Evolutionary conservation across 2,113 vertebrate genomes (phyloP).

Genomic region (Paraplagusia blochii): DNA sequence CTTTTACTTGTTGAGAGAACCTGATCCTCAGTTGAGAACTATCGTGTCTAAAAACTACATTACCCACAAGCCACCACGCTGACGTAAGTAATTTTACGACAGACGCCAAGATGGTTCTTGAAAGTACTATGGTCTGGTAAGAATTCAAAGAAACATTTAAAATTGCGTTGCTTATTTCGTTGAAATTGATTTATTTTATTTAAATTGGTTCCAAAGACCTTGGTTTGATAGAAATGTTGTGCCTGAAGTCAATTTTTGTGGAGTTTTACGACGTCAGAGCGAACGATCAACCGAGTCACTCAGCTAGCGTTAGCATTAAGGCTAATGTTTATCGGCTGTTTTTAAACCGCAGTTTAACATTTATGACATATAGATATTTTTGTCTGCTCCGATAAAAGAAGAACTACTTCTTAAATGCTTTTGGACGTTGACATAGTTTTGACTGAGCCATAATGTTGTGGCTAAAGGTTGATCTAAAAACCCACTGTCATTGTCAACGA

Average conservation of each 20-base stretch:
- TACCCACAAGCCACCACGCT: conserved; percentile 50
- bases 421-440: rapidly evolving
- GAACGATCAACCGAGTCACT: conserved; percentile 56
- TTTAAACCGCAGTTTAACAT: background rate
- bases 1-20: too few species aligned
- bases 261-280: background rate
- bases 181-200: background rate
- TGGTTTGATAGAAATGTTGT: background rate
- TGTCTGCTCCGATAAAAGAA: rapidly evolving
- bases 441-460: background rate
- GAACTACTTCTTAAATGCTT: background rate
- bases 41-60: conserved; percentile 45
- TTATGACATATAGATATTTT: background rate
- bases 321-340: conserved; percentile 8
- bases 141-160: conserved; percentile 37
- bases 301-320: conserved; percentile 30
- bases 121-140: conserved; percentile 94
- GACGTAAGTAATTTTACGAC: conserved; percentile 28
- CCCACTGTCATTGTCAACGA: conserved; percentile 13
- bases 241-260: background rate
- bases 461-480: conserved; percentile 33
- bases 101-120: conserved; percentile 82
- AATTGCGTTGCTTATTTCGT: background rate
- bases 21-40: too few species aligned
- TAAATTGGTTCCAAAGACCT: background rate